A percentile compares a stretch with the other conserved stretches of the same genome.
Conservation (phyloP, 2,797 vertebrate genomes). For the Pagetopsis macropterus region DNA sequence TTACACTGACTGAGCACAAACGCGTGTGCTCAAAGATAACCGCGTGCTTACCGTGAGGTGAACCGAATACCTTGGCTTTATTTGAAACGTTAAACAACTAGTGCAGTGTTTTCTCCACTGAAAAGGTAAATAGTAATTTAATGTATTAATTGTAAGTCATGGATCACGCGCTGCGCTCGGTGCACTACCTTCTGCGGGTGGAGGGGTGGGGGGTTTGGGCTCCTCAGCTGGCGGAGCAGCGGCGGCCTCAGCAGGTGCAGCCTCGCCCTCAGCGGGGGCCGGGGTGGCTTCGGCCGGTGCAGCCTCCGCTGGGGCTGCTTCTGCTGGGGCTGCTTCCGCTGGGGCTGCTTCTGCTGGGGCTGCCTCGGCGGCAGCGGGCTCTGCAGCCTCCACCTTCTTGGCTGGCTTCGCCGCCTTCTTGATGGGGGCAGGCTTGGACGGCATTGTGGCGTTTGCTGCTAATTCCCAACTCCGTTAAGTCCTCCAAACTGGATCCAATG, state of each 20-base stretch:
- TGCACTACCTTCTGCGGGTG: constrained; percentile 73
- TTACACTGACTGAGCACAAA: not conserved
- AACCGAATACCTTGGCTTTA: not conserved
- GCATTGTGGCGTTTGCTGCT: constrained; percentile 82
- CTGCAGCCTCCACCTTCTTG: constrained; percentile 73
- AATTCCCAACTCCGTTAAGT: constrained; percentile 76
- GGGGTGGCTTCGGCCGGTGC: constrained; percentile 33
- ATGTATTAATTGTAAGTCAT: not conserved
- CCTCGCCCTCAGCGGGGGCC: constrained; percentile 3
- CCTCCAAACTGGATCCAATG: constrained; percentile 74
- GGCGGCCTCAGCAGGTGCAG: constrained; percentile 44
- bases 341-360: constrained; percentile 48
- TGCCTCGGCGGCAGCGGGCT: constrained; percentile 46
- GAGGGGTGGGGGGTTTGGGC: constrained; percentile 59
- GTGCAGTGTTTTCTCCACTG: constrained; percentile 16
- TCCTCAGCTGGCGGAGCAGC: constrained; percentile 57
- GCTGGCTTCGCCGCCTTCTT: constrained; percentile 82
- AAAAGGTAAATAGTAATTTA: not conserved
- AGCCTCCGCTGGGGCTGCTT: constrained; percentile 34
- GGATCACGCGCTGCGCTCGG: constrained; percentile 10
- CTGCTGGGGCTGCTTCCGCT: constrained; percentile 16
- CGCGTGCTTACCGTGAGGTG: constrained; percentile 15
- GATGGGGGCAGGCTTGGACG: constrained; percentile 86
- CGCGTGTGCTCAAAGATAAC: constrained; percentile 32
- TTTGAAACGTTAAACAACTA: constrained; percentile 3